Base-by-base conservation (phyloP, 2,888 invertebrate species). In the Drepana falcataria region DNA sequence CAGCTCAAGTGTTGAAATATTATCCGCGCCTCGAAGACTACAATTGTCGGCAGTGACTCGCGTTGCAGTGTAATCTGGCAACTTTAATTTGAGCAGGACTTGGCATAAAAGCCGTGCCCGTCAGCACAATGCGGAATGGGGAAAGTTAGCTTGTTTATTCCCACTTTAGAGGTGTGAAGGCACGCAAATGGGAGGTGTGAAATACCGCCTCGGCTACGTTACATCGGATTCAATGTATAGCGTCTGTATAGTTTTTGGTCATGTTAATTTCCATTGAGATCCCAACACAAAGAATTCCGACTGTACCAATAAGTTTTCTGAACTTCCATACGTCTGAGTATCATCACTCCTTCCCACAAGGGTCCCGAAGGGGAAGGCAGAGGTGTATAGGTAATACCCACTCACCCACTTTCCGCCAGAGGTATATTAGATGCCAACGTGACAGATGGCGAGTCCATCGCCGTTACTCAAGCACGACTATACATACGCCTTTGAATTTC, bases 131-230 rank as follows among this genome's bases (percentile, higher is more conserved):
- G 76, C 70, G 73, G 69, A 83, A 85, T 83, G 79, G 81, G 74
- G 72, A 83, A 85, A 85, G 83, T 85, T 84, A 72, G 74, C 81
- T 81, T 85, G 85, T 85, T 85, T 85, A 81, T 85, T 77, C 73
- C 77, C 77, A 79, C 77, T 80, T 77, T 72, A 70, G 75, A 77
- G 77, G 75, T 76, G 71, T 65, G 68, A 74, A 71, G 69, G 76
- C 73, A 77, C 77, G 77, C 78, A 75, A 75, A 78, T 73, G 73
- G 70, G 71, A 77, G 79, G 80, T 79, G 81, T 70, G 77, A 77
- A 79, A 81, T 74, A 71, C 75, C 60, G 60, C 54, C 68, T 74
- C 73, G 79, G 64, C 69, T 79, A 77, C 75, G 58, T 66, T 61
- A 61, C 64, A 66, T 55, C 53, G 2, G 6, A 9, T 9, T 44